phyloP scores from a whole-genome alignment of 2,888 invertebrate species.

The Anthrax anthrax region DNA sequence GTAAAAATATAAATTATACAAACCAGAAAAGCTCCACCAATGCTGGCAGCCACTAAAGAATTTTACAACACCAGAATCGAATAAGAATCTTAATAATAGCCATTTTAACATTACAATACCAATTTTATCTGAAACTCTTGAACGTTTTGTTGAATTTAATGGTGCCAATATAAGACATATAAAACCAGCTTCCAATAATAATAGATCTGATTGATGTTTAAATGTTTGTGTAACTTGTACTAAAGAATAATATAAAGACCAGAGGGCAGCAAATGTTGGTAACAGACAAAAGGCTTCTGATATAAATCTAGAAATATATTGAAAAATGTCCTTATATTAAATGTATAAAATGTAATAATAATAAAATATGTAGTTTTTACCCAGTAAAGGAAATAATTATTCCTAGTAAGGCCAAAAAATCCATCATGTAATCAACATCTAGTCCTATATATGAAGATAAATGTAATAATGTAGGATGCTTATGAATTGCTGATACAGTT shows the following conservation, averaged over 20 bases:
- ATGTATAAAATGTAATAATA: neutral
- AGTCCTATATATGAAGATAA: conserved; percentile 50
- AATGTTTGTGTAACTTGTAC: conserved; percentile 56
- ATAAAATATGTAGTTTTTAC: conserved; percentile 25
- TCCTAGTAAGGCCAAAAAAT: conserved; percentile 49
- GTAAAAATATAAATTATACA: conserved; percentile 10
- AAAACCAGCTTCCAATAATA: conserved; percentile 60
- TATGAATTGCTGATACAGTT: conserved; percentile 30
- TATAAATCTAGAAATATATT: conserved; percentile 41
- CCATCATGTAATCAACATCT: conserved; percentile 50
- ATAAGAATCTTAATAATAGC: conserved; percentile 57
- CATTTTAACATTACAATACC: conserved; percentile 39
- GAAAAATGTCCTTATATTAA: neutral
- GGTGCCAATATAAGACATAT: conserved; percentile 56
- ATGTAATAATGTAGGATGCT: conserved; percentile 52
- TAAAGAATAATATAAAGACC: conserved; percentile 58
- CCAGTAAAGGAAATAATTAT: conserved; percentile 50
- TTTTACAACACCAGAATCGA: conserved; percentile 57
- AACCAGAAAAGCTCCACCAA: conserved; percentile 66
- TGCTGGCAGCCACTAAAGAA: conserved; percentile 54
- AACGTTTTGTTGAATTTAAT: conserved; percentile 29
- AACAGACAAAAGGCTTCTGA: conserved; percentile 45
- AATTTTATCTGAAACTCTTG: conserved; percentile 12
- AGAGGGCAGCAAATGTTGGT: conserved; percentile 46
- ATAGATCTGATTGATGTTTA: conserved; percentile 44